Evolutionary conservation across 2,888 invertebrate species (phyloP).

Genomic region (Drosophila percnosoma): DNA sequence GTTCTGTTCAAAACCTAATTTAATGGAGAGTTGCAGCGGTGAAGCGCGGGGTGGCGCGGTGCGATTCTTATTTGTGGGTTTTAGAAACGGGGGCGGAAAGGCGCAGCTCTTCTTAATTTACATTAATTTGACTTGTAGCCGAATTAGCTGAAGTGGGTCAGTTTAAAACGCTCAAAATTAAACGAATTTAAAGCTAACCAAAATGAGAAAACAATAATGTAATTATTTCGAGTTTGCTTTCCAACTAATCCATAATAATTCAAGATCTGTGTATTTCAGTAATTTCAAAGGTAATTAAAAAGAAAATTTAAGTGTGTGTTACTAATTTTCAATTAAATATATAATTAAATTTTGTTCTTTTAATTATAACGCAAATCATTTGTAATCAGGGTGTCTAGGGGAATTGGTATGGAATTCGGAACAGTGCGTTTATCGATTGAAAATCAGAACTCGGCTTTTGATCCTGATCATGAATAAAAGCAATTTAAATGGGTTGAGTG

Average conservation of each 20-base stretch:
- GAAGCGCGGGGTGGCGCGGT: not conserved
- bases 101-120: slow-evolving; percentile 47
- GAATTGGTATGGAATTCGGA: not conserved
- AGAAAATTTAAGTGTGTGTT: not conserved
- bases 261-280: not conserved
- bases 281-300: not conserved
- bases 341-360: not conserved
- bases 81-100: slow-evolving; percentile 4
- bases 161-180: slow-evolving; percentile 15
- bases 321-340: not conserved
- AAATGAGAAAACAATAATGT: not conserved
- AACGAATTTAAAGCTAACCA: not conserved
- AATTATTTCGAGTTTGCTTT: no score
- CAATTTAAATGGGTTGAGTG: not conserved
- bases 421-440: not conserved
- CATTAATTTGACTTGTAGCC: slow-evolving; percentile 57
- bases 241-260: not conserved
- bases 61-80: slow-evolving; percentile 50
- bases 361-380: not conserved
- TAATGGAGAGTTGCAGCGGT: slow-evolving; percentile 2
- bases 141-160: slow-evolving; percentile 46
- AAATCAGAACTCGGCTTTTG: not conserved
- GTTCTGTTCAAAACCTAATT: slow-evolving; percentile 49
- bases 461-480: not conserved
- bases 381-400: not conserved